Evolutionary conservation across 2,888 invertebrate species (phyloP), one percentile per base, ranked within the genome.

Genomic region (Chaitophorus viminalis): DNA sequence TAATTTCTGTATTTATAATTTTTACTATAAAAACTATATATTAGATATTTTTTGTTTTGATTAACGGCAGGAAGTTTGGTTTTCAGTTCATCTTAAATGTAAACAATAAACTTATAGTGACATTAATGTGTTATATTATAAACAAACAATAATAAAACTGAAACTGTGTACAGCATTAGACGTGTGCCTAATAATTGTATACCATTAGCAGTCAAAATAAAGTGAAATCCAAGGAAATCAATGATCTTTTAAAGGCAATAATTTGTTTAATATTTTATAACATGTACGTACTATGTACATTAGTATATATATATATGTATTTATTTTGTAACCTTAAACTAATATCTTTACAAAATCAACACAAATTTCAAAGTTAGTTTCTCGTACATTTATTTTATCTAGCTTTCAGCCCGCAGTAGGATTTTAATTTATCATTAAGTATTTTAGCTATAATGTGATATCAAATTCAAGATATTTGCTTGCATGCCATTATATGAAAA

Each of bases 351-450:
- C 17, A 17, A 31, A 31, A 31, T 6, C 17, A 39, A 0, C 46
- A 46, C 14, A 29, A 33, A n/a, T 25, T 46, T 52, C 52, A 25
- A 6, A 52, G 14, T 33, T 39, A 11, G 3, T 29, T 5, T 1
- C 25, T 54, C 14, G 33, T 82, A 31, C 5, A 14, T 54, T 82
- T 54, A 54, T 36, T 31, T 54, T 25, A 21, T 65, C 3, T 14
- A 75, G 39, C 46, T 68, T 77, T 85, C 76, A 77, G 84, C 84
- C 77, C 84, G 68, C 84, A 77, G 77, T 77, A 31, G 25, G 31
- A 68, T 46, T 9, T 84, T 25, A 18, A 68, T 84, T n/a, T 84
- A 76, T 84, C 39, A 29, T 76, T 31, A n/a, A 29, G 39, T 76
- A n/a, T 46, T 5, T 14, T 74, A 36, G 3, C 17, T 36, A 36